Percentiles rank a stretch among this genome's conserved stretches.
These are phyloP conservation scores for Drosophila trapezifrons DNA, from an alignment of 1,140 invertebrate species.

Conservation along the genomic window DNA sequence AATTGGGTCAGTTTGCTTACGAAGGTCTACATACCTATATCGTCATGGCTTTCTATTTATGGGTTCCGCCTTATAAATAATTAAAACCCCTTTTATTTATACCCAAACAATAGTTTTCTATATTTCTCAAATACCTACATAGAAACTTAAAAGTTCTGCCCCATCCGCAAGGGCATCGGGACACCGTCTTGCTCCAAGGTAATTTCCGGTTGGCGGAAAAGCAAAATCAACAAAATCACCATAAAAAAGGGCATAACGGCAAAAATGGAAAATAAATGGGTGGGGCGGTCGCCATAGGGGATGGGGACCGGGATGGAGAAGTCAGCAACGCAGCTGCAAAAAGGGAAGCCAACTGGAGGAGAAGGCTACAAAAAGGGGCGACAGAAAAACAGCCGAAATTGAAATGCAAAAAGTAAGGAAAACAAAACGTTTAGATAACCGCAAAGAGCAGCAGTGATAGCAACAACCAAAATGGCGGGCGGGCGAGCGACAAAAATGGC, in stretches of 20 bases:
- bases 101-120: background rate
- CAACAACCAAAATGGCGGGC: slow-evolving; percentile 24
- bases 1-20: background rate
- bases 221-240: slow-evolving; percentile 79
- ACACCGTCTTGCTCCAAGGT: slow-evolving; percentile 4
- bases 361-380: slow-evolving; percentile 3
- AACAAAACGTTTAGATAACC: slow-evolving; percentile 77
- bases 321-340: slow-evolving; percentile 25
- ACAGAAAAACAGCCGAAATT: slow-evolving; percentile 53
- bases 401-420: slow-evolving; percentile 71
- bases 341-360: slow-evolving; percentile 24
- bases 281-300: background rate
- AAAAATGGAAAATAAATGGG: slow-evolving; percentile 55
- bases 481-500: slow-evolving; percentile 56
- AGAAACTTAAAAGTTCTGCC: background rate
- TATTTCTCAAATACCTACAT: background rate
- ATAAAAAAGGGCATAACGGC: slow-evolving; percentile 69
- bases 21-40: background rate
- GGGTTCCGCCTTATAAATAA: rapidly evolving
- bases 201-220: slow-evolving; percentile 60
- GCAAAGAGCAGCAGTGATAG: slow-evolving; percentile 53
- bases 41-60: background rate
- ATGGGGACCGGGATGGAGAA: background rate
- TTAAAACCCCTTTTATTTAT: too few relatives aligned
- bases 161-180: slow-evolving; percentile 31